Evolutionary conservation across 2,113 vertebrate species (phyloP).

Genomic region (Brachypodius melanocephalos): DNA sequence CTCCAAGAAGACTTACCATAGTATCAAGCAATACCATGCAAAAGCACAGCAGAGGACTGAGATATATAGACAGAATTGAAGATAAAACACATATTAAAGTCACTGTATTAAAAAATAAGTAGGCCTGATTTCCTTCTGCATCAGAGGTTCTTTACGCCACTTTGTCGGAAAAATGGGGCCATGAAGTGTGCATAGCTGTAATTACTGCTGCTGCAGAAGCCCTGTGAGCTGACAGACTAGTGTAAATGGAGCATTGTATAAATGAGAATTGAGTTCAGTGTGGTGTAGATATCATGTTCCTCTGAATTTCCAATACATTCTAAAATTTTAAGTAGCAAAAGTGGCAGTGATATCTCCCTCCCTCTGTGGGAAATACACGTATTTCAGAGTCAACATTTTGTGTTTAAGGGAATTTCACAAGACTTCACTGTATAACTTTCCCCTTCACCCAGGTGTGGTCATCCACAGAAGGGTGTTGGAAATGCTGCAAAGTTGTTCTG

Average conservation of each 20-base stretch:
- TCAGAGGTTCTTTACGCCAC: neutral
- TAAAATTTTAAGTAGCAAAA: neutral
- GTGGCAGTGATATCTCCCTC: neutral
- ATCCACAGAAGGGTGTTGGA: neutral
- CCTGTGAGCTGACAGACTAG: neutral
- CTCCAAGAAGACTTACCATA: neutral
- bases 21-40: neutral
- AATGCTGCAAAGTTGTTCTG: neutral
- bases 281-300: neutral
- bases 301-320: neutral
- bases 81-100: conserved; percentile 31
- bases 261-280: neutral
- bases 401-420: neutral
- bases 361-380: rapidly evolving
- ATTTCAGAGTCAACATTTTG: neutral
- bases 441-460: neutral
- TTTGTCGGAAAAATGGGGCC: conserved; percentile 21
- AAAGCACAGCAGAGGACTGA: neutral
- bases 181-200: conserved; percentile 4
- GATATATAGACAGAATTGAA: neutral
- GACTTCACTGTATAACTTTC: neutral
- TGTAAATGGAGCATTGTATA: conserved; percentile 4
- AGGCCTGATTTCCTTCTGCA: conserved; percentile 30
- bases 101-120: conserved; percentile 44
- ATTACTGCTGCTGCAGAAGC: conserved; percentile 33